Evolutionary conservation across 2,113 vertebrate species (phyloP).

Genomic region (Aldabrachelys gigantea): DNA sequence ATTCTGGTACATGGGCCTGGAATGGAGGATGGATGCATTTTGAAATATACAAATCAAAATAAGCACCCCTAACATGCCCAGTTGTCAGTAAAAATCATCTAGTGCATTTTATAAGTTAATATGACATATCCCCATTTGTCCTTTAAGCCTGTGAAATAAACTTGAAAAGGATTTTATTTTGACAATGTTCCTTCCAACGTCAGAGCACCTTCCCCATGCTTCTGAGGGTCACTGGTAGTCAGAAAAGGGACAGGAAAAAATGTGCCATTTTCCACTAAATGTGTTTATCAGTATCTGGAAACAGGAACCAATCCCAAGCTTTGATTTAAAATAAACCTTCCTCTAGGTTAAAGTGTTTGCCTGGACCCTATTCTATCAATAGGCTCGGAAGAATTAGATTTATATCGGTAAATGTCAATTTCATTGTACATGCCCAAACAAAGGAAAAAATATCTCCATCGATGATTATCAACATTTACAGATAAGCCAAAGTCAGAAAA

Average conservation of each 20-base stretch:
- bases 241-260: neutral
- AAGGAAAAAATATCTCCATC: neutral
- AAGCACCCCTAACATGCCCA: neutral
- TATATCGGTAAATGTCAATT: neutral
- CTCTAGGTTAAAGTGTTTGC: neutral
- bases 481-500: neutral
- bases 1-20: neutral
- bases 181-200: neutral
- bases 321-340: conserved; percentile 46
- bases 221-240: neutral
- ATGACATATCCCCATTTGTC: neutral
- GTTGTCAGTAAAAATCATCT: neutral
- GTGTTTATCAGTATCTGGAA: conserved; percentile 38
- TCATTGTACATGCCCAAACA: neutral
- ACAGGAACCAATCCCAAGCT: conserved; percentile 32
- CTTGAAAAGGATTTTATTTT: neutral
- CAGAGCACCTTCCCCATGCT: neutral
- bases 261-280: conserved; percentile 15
- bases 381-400: neutral
- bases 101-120: neutral
- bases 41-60: neutral
- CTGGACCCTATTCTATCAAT: neutral
- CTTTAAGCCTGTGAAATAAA: neutral
- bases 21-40: neutral
- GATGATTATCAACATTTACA: neutral